These are phyloP conservation scores for Anisognathus igniventris DNA, from an alignment of 2,797 vertebrate species.

Conservation along the genomic window DNA sequence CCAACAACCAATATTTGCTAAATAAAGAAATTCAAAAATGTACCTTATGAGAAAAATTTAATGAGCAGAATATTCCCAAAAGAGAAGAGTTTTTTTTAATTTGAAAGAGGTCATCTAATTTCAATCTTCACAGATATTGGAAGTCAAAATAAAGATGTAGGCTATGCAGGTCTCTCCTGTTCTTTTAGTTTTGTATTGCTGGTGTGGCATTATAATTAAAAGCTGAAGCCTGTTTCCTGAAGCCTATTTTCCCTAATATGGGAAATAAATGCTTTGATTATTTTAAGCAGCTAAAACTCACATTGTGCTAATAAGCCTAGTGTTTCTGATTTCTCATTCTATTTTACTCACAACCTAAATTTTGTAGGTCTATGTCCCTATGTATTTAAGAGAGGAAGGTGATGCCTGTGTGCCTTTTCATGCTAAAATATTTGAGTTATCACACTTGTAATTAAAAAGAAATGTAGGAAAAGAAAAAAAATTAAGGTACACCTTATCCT, in stretches of 20 bases:
- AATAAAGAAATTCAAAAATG: neutral
- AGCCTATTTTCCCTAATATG: neutral
- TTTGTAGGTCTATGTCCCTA: neutral
- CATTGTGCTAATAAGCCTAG: neutral
- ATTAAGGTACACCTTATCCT: neutral
- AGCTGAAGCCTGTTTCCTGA: neutral
- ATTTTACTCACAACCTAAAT: neutral
- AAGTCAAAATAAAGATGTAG: neutral
- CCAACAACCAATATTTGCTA: neutral
- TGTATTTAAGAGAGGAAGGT: neutral
- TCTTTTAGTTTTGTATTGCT: neutral
- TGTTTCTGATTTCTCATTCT: neutral
- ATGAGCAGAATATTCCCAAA: neutral
- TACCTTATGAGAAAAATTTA: neutral
- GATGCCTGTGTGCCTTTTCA: neutral
- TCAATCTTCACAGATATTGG: neutral
- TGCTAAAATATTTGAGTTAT: neutral
- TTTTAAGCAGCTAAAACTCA: neutral
- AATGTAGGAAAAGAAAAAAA: neutral
- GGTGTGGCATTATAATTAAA: neutral
- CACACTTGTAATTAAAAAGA: neutral
- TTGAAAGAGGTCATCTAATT: neutral
- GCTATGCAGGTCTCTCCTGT: neutral
- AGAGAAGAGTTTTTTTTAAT: neutral
- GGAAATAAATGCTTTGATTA: neutral